phyloP scores from a whole-genome alignment of 2,888 invertebrate species.

The Andrena bucephala region DNA sequence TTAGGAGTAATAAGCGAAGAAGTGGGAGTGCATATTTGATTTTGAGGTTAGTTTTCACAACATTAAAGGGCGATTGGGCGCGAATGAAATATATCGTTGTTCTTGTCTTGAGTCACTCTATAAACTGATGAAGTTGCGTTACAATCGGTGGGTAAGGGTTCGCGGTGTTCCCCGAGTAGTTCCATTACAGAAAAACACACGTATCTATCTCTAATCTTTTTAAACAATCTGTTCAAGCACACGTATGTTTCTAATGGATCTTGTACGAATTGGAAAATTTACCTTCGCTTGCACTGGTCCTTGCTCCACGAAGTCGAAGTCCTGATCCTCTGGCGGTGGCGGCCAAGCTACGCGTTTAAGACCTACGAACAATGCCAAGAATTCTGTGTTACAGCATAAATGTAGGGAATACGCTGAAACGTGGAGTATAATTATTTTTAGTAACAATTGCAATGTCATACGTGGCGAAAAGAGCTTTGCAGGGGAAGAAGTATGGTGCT shows the following conservation, averaged over 20 bases:
- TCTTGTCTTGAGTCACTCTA: too few relatives aligned
- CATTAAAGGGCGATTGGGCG: too few relatives aligned
- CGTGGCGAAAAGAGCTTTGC: background rate
- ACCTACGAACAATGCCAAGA: slow-evolving; percentile 86
- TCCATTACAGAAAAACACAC: slow-evolving; percentile 17
- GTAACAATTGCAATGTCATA: background rate
- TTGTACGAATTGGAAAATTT: slow-evolving; percentile 64
- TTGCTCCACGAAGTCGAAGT: slow-evolving; percentile 87
- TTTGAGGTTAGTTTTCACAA: too few relatives aligned
- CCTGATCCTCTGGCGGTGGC: slow-evolving; percentile 90
- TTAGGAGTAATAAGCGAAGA: too few relatives aligned
- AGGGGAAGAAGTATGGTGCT: background rate
- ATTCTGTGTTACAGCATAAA: background rate
- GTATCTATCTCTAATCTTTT: slow-evolving; percentile 4
- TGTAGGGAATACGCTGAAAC: background rate
- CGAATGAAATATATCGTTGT: too few relatives aligned
- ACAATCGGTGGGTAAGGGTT: too few relatives aligned
- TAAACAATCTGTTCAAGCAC: slow-evolving; percentile 26
- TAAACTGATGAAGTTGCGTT: too few relatives aligned
- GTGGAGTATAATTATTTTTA: background rate
- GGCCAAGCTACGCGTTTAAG: slow-evolving; percentile 96
- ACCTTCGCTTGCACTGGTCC: slow-evolving; percentile 88
- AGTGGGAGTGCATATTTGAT: too few relatives aligned
- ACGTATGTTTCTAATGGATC: background rate
- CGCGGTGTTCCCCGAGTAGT: background rate